These are phyloP conservation scores for Aspidoscelis tigris DNA, from an alignment of 2,113 vertebrate species.

Conservation along the genomic window DNA sequence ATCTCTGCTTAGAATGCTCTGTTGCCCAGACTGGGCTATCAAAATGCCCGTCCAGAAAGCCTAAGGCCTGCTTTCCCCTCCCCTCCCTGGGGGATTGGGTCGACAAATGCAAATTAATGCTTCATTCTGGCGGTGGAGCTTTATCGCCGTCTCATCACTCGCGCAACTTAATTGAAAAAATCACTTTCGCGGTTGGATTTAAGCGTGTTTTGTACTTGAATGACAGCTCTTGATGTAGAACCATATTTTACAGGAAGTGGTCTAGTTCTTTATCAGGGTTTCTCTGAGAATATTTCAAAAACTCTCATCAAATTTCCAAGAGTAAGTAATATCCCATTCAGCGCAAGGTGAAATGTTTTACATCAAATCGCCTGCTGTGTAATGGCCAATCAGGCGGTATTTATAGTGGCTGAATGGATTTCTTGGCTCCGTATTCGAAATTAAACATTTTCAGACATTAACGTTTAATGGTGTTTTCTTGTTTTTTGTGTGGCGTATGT, in stretches of 20 bases:
- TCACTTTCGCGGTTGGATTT: constrained; percentile 72
- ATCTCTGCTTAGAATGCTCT: not conserved
- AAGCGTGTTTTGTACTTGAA: constrained; percentile 77
- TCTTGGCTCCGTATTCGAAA: constrained; percentile 74
- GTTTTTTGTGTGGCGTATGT: constrained; percentile 20
- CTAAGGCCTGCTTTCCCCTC: not conserved
- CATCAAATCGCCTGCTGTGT: constrained; percentile 75
- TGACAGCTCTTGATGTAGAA: constrained; percentile 71
- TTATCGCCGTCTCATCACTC: constrained; percentile 68
- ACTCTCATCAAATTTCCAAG: constrained; percentile 72
- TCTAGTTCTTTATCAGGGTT: constrained; percentile 73
- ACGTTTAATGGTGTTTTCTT: constrained; percentile 74
- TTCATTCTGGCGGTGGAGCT: constrained; percentile 60
- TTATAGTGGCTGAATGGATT: constrained; percentile 75
- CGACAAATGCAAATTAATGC: constrained; percentile 62
- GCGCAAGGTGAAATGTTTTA: constrained; percentile 75
- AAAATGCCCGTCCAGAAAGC: constrained; percentile 30
- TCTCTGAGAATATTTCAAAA: constrained; percentile 75
- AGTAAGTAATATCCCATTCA: constrained; percentile 74
- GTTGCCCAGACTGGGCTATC: constrained; percentile 32
- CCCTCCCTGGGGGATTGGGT: constrained; percentile 36
- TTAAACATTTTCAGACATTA: constrained; percentile 77
- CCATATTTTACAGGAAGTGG: constrained; percentile 72
- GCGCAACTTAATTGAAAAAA: constrained; percentile 72
- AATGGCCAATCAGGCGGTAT: constrained; percentile 76